Evolutionary conservation across 2,888 invertebrate genomes (phyloP).

Genomic region (Tachina grossa): DNA sequence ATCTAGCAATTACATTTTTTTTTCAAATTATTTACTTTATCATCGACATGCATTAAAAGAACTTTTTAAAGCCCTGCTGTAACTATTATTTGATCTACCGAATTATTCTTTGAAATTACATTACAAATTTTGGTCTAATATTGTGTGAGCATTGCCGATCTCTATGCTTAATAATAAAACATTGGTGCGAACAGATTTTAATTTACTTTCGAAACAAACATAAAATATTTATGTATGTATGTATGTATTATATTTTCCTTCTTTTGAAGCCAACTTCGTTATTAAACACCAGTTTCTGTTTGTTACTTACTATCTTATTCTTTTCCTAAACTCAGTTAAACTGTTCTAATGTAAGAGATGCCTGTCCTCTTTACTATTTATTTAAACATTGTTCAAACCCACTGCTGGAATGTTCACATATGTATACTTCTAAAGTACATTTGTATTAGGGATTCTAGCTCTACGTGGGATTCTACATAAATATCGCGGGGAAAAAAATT

Average conservation of each 20-base stretch:
- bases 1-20: too few relatives aligned
- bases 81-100: too few relatives aligned
- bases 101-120: too few relatives aligned
- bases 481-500: too few relatives aligned
- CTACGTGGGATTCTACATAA: not conserved
- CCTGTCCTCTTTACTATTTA: not conserved
- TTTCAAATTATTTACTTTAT: too few relatives aligned
- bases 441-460: not conserved
- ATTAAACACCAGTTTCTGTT: not conserved
- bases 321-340: not conserved
- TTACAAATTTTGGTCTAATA: too few relatives aligned
- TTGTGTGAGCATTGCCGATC: too few relatives aligned
- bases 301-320: not conserved
- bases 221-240: not conserved
- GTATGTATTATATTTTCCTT: not conserved
- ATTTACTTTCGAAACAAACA: slow-evolving; percentile 1
- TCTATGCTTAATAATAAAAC: not conserved
- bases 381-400: not conserved
- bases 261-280: not conserved
- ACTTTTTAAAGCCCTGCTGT: too few relatives aligned
- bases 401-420: slow-evolving; percentile 8
- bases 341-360: not conserved
- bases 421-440: not conserved
- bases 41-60: too few relatives aligned
- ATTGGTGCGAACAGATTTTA: slow-evolving; percentile 13